These are phyloP conservation scores for Chiloscyllium plagiosum DNA, from an alignment of 2,113 vertebrate genomes.

Conservation along the genomic window DNA sequence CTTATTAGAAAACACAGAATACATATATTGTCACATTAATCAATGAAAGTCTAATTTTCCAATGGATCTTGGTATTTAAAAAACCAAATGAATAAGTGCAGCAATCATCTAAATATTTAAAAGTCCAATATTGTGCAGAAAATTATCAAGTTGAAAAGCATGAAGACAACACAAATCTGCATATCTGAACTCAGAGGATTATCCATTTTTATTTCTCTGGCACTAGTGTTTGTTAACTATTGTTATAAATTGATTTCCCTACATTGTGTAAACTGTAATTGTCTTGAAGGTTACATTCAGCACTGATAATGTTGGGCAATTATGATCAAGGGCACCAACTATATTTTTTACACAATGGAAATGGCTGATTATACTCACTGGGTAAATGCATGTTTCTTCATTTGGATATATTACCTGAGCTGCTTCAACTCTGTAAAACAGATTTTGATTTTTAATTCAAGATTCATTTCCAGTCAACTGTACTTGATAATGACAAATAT, in stretches of 20 bases:
- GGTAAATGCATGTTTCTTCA: slow-evolving; percentile 72
- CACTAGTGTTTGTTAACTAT: background rate
- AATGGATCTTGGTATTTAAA: too few relatives aligned
- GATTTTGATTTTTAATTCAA: slow-evolving; percentile 38
- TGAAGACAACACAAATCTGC: background rate
- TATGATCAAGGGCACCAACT: background rate
- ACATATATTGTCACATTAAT: background rate
- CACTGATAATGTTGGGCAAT: background rate
- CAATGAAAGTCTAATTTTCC: background rate
- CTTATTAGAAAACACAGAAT: background rate
- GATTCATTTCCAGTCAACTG: slow-evolving; percentile 22
- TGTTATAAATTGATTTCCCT: background rate
- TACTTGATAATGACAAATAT: background rate
- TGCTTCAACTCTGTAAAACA: slow-evolving; percentile 72
- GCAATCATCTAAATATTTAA: background rate
- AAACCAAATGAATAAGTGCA: background rate
- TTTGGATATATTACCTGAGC: slow-evolving; percentile 79
- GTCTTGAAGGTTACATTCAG: background rate
- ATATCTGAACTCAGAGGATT: background rate
- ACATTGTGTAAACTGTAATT: background rate
- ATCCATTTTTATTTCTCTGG: background rate
- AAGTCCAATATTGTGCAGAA: background rate
- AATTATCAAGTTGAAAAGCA: background rate
- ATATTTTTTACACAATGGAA: background rate
- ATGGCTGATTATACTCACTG: slow-evolving; percentile 53